These are phyloP conservation scores for Xiphorhynchus elegans DNA, from an alignment of 2,113 vertebrate genomes.

Conservation along the genomic window DNA sequence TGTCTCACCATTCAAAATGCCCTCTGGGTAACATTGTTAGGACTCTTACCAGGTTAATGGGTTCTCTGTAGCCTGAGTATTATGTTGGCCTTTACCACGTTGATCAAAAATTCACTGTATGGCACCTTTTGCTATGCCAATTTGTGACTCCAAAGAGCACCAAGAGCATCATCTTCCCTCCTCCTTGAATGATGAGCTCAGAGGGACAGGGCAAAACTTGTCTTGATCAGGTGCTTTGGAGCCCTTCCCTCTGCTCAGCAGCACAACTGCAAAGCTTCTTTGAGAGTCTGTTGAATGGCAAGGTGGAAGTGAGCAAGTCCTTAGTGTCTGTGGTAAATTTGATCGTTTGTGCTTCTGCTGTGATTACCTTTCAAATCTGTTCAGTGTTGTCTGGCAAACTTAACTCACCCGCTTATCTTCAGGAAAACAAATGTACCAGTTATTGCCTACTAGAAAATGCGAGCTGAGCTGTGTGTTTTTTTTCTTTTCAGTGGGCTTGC, in stretches of 20 bases:
- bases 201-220: neutral
- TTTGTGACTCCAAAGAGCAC: neutral
- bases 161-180: neutral
- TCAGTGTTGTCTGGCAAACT: constrained; percentile 13
- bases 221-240: neutral
- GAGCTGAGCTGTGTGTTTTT: neutral
- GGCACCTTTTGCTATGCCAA: neutral
- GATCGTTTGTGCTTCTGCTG: neutral
- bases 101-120: neutral
- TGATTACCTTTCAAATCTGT: constrained; percentile 15
- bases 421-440: constrained; percentile 4
- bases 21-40: neutral
- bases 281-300: neutral
- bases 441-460: neutral
- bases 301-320: neutral
- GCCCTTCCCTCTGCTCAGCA: neutral
- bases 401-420: neutral
- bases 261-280: neutral
- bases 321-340: neutral
- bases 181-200: neutral
- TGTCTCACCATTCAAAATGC: constrained; percentile 1
- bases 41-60: neutral
- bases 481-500: neutral
- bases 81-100: neutral
- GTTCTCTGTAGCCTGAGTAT: neutral